Evolutionary conservation across 2,797 vertebrate genomes (phyloP).

Genomic region (Lates japonicus): DNA sequence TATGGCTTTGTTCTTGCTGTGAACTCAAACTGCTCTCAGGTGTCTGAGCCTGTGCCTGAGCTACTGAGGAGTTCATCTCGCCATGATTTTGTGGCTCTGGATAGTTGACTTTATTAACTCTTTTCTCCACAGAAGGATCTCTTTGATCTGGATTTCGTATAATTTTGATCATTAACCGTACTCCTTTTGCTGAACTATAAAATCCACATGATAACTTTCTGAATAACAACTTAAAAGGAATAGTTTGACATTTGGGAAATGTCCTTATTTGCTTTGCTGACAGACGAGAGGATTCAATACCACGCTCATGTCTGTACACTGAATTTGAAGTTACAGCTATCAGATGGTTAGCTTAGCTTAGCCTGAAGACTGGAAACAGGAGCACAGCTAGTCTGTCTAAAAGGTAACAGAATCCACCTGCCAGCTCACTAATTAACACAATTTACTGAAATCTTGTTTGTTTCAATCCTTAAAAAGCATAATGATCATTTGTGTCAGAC

Average conservation of each 20-base stretch:
- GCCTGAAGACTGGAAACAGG: not conserved
- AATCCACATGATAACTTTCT: not conserved
- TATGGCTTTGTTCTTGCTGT: not conserved
- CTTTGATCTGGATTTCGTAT: slow-evolving; percentile 5
- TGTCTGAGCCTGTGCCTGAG: not conserved
- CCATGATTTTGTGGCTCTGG: not conserved
- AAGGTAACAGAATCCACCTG: too few relatives aligned
- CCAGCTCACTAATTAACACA: too few relatives aligned
- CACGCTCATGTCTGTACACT: too few relatives aligned
- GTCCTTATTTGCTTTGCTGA: not conserved
- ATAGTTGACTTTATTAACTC: not conserved
- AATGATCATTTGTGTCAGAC: too few relatives aligned
- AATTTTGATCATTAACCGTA: slow-evolving; percentile 8
- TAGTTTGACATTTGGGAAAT: not conserved
- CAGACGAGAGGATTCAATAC: not conserved
- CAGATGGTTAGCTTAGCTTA: not conserved
- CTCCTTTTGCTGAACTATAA: slow-evolving; percentile 11
- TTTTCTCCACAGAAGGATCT: not conserved
- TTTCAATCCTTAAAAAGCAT: too few relatives aligned
- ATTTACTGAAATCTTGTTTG: too few relatives aligned
- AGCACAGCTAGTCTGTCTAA: too few relatives aligned
- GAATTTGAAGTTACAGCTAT: too few relatives aligned
- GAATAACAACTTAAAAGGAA: not conserved
- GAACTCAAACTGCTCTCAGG: not conserved
- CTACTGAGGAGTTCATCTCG: not conserved